Percentiles rank a stretch among this genome's conserved stretches.
Conservation (phyloP, 2,113 vertebrate species). For the Corydoras sp. region DNA sequence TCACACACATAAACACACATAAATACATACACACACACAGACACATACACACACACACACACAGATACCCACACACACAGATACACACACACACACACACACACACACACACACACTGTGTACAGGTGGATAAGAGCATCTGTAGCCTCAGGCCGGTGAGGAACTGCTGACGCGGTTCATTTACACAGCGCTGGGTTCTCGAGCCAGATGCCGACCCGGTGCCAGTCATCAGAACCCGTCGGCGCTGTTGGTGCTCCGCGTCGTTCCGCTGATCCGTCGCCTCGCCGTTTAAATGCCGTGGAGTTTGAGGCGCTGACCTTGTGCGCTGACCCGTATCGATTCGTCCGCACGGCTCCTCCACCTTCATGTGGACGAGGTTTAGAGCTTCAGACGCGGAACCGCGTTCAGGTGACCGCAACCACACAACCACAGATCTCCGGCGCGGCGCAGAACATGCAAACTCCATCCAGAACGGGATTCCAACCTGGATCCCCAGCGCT, state of each 20-base stretch:
- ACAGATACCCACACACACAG: conserved; percentile 50
- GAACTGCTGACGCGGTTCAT: conserved; percentile 33
- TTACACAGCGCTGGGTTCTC: neutral
- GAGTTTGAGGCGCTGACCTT: neutral
- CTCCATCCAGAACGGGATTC: too few relatives aligned
- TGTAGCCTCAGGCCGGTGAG: conserved; percentile 20
- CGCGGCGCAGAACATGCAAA: too few relatives aligned
- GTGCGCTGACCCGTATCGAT: too few relatives aligned
- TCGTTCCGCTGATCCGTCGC: neutral
- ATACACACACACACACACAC: conserved; percentile 16
- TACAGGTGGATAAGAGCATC: conserved; percentile 35
- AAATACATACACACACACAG: conserved; percentile 66
- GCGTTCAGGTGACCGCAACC: too few relatives aligned
- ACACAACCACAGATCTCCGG: too few relatives aligned
- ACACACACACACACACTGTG: conserved; percentile 10
- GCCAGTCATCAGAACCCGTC: neutral
- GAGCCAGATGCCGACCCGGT: conserved; percentile 18
- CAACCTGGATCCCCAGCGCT: too few relatives aligned
- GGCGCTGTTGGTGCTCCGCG: neutral
- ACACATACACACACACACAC: conserved; percentile 64
- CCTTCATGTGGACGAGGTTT: too few relatives aligned
- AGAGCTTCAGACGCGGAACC: too few relatives aligned
- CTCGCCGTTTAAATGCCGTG: neutral
- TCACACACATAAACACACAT: conserved; percentile 45
- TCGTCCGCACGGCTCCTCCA: too few relatives aligned